Conservation (phyloP, 1,140 invertebrate genomes). For the Diprion similis region DNA sequence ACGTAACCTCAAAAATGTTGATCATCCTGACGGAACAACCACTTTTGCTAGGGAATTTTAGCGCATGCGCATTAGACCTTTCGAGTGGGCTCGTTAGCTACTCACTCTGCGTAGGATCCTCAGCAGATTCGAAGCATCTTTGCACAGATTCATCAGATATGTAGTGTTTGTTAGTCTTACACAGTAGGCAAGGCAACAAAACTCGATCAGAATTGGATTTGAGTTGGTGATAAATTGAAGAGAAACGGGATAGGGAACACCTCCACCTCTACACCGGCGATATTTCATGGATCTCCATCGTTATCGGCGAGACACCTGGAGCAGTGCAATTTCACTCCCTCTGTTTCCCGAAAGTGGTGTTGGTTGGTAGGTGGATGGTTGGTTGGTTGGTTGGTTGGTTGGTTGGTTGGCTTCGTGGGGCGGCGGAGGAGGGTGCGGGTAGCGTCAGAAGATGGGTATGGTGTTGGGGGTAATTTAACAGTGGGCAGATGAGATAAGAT, state of each 20-base stretch:
- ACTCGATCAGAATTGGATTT: no score
- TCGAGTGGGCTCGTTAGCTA: no score
- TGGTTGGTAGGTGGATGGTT: not conserved
- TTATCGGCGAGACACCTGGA: constrained; percentile 38
- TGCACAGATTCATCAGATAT: no score
- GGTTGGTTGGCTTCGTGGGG: not conserved
- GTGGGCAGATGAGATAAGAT: constrained; percentile 45
- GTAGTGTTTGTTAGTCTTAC: no score
- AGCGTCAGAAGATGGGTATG: not conserved
- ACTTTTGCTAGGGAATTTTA: no score
- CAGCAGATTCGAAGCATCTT: no score
- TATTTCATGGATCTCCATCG: constrained; percentile 40
- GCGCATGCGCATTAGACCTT: no score
- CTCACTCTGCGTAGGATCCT: no score
- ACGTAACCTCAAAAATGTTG: no score
- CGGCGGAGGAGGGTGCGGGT: not conserved
- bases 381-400: not conserved
- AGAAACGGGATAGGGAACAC: not conserved
- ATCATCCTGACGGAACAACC: no score
- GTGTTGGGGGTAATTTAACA: constrained; percentile 42
- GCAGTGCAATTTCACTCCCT: constrained; percentile 35
- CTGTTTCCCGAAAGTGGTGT: constrained; percentile 11
- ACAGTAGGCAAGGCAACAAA: no score
- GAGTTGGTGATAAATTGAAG: constrained; percentile 1
- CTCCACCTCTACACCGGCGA: constrained; percentile 29